Evolutionary conservation across 2,888 invertebrate species (phyloP).

Genomic region (Agrilus mali): DNA sequence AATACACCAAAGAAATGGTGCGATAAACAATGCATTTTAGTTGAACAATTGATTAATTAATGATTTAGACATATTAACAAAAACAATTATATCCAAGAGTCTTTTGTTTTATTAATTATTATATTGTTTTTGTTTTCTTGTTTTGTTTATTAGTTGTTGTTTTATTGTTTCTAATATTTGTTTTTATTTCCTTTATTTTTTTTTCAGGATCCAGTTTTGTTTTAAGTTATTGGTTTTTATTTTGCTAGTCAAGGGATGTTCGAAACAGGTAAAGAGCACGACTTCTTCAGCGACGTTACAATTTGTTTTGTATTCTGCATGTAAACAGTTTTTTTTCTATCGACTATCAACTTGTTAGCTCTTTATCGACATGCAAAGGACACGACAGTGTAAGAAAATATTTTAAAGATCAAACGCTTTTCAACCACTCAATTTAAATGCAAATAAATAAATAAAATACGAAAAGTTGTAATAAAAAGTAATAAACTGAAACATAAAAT

Average conservation of each 20-base stretch:
- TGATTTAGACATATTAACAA: too few relatives aligned
- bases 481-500: too few relatives aligned
- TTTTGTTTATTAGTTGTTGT: constrained; percentile 17
- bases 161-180: constrained; percentile 23
- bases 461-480: background rate
- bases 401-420: background rate
- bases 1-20: too few relatives aligned
- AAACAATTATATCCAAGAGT: too few relatives aligned
- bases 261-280: background rate
- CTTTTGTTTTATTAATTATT: constrained; percentile 5
- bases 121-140: constrained; percentile 5
- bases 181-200: constrained; percentile 26
- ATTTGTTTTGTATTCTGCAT: too few relatives aligned
- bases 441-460: background rate
- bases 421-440: background rate
- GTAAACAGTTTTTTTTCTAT: too few relatives aligned
- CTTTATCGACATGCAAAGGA: too few relatives aligned
- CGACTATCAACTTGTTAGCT: background rate
- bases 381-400: background rate
- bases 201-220: constrained; percentile 31
- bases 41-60: too few relatives aligned
- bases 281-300: background rate
- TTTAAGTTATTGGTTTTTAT: constrained; percentile 11
- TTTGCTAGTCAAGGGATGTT: background rate
- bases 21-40: too few relatives aligned